These are phyloP conservation scores for Morpho deidamia DNA, from an alignment of 2,888 invertebrate genomes.

Conservation along the genomic window DNA sequence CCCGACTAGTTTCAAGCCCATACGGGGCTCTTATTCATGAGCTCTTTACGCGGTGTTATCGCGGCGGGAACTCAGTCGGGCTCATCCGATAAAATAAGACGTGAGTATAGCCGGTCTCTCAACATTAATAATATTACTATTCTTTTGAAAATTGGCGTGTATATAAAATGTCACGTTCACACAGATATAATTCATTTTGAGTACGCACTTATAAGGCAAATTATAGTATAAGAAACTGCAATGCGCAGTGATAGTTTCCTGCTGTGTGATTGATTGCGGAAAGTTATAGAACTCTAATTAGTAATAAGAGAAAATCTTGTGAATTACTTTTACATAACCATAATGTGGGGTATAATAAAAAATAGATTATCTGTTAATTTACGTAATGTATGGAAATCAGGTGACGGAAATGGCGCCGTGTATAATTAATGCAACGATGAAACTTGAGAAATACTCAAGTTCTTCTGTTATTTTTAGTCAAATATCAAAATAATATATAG, in stretches of 20 bases:
- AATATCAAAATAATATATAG: too few species aligned
- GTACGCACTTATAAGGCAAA: conserved; percentile 10
- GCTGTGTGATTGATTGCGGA: conserved; percentile 25
- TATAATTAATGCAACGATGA: not conserved
- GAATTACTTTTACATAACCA: conserved; percentile 30
- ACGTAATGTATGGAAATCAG: conserved; percentile 15
- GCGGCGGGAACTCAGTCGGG: too few species aligned
- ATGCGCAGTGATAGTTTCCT: conserved; percentile 26
- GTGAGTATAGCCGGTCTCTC: too few species aligned
- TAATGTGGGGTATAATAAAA: conserved; percentile 12
- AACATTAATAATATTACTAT: too few species aligned
- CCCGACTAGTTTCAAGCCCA: too few species aligned
- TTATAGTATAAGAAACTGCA: conserved; percentile 8
- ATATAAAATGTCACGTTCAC: too few species aligned
- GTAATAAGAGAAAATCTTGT: conserved; percentile 28
- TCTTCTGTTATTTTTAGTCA: too few species aligned
- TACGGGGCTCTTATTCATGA: too few species aligned
- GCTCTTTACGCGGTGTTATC: too few species aligned
- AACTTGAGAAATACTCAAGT: not conserved
- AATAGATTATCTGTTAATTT: conserved; percentile 6
- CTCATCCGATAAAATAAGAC: too few species aligned
- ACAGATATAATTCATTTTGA: not conserved
- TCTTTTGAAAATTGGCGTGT: too few species aligned
- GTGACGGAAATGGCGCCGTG: not conserved
- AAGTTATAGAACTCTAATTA: conserved; percentile 33